Base-by-base conservation (phyloP, 2,888 invertebrate species). In the Dione vanillae region DNA sequence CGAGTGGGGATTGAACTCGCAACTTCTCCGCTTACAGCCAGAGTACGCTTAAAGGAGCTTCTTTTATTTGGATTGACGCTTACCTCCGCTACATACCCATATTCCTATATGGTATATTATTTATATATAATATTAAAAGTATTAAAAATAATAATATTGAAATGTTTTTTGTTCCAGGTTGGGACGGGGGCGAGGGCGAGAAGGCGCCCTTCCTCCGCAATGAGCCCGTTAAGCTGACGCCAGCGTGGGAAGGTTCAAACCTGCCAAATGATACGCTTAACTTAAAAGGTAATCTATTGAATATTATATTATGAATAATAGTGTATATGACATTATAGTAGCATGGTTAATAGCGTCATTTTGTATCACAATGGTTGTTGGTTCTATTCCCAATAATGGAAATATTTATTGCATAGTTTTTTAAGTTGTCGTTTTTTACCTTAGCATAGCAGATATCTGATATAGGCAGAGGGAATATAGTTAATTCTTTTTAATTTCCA, bases 171-270 rank as follows among this genome's bases (percentile, higher is more conserved):
- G 76, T 54, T 71, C 5, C 83, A 93, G 93, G 92, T 74, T 93
- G 92, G 91, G 90, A 89, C 73, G 85, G 79, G 59, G 78, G 76
- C 65, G 90, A 88, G 74, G 89, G 92, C 59, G 95, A 96, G 84
- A 95, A 94, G 83, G 90, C 94, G 71, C 95, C 95, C 45, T 94
- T 95, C 83, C 93, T 95, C 77, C 93, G 94, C 78, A 91, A 94
- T 78, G 96, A 96, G 89, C 97, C 97, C 62, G 97, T 97, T 74
- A 95, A 96, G 78, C 93, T 98, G 74, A 97, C 97, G 67, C 97
- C 97, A 12, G 97, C 97, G 69, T 97, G 97, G 97, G 97, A 97
- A 90, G 97, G 96, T 73, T 95, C 96, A 77, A 96, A 97, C 90
- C 94, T 96, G 80, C 96, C 97, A 67, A 96, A 96, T 87, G 97